Conservation (phyloP, 2,888 invertebrate species). For the Cistogaster globosa region DNA sequence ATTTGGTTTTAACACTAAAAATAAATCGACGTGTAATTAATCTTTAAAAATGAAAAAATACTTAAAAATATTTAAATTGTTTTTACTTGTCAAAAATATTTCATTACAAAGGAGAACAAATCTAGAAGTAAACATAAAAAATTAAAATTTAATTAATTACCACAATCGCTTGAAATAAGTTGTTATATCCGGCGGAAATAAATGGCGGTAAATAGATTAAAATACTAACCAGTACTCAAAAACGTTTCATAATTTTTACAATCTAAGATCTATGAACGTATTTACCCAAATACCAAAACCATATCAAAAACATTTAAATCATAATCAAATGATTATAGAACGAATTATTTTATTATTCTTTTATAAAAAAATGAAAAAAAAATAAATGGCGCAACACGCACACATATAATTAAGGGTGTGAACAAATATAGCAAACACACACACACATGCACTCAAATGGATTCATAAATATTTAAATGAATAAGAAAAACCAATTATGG, state of each 20-base stretch:
- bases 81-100: slow-evolving; percentile 5
- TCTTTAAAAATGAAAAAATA: no score
- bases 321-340: slow-evolving; percentile 59
- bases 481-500: slow-evolving; percentile 16
- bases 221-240: slow-evolving; percentile 19
- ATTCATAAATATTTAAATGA: slow-evolving; percentile 44
- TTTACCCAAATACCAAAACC: not conserved
- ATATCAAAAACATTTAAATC: slow-evolving; percentile 57
- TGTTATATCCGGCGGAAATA: slow-evolving; percentile 63
- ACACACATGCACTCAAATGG: not conserved
- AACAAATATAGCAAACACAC: slow-evolving; percentile 71
- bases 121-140: slow-evolving; percentile 31
- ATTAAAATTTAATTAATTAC: slow-evolving; percentile 4
- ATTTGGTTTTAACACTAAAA: no score
- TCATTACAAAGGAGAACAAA: slow-evolving; percentile 1
- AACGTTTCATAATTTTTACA: slow-evolving; percentile 4
- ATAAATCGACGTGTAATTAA: no score
- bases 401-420: slow-evolving; percentile 80
- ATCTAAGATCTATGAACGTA: not conserved
- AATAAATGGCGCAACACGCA: slow-evolving; percentile 74
- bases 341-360: slow-evolving; percentile 55
- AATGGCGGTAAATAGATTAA: slow-evolving; percentile 24
- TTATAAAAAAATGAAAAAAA: slow-evolving; percentile 22
- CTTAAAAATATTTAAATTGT: no score
- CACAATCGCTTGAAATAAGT: slow-evolving; percentile 26